phyloP scores from a whole-genome alignment of 2,888 invertebrate genomes.

The Pseudococcus jackbeardsleyi region DNA sequence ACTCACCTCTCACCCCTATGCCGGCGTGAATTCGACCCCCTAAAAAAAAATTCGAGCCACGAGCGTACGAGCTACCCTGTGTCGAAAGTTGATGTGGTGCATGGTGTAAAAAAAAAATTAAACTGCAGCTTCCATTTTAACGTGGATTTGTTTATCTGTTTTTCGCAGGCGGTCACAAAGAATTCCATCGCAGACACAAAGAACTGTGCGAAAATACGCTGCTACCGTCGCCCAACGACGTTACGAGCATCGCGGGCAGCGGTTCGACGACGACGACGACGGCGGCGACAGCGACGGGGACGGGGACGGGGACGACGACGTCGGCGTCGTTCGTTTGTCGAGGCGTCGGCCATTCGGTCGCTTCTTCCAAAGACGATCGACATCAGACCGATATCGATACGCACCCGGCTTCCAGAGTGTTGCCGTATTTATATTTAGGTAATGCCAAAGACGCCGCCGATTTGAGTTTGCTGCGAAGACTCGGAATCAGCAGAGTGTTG shows the following conservation, averaged over 20 bases:
- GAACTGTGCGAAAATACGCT: slow-evolving; percentile 81
- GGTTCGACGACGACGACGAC: slow-evolving; percentile 68
- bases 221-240: slow-evolving; percentile 70
- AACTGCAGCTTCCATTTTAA: too few species aligned
- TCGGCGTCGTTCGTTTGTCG: background rate
- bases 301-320: background rate
- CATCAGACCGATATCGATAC: slow-evolving; percentile 76
- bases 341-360: background rate
- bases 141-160: slow-evolving; percentile 46
- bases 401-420: slow-evolving; percentile 82
- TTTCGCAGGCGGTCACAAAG: slow-evolving; percentile 78
- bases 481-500: slow-evolving; percentile 82
- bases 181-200: slow-evolving; percentile 79
- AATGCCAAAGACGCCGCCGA: slow-evolving; percentile 86
- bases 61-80: too few species aligned
- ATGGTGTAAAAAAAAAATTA: too few species aligned
- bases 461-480: slow-evolving; percentile 76
- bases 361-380: slow-evolving; percentile 19
- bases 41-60: too few species aligned
- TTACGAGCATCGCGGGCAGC: slow-evolving; percentile 67
- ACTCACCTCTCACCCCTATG: too few species aligned
- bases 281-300: background rate
- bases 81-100: too few species aligned
- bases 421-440: slow-evolving; percentile 85
- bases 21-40: too few species aligned